A percentile compares a stretch with the other conserved stretches of the same genome.
Conservation (phyloP, 1,140 invertebrate species). For the Drosophila dunni region DNA sequence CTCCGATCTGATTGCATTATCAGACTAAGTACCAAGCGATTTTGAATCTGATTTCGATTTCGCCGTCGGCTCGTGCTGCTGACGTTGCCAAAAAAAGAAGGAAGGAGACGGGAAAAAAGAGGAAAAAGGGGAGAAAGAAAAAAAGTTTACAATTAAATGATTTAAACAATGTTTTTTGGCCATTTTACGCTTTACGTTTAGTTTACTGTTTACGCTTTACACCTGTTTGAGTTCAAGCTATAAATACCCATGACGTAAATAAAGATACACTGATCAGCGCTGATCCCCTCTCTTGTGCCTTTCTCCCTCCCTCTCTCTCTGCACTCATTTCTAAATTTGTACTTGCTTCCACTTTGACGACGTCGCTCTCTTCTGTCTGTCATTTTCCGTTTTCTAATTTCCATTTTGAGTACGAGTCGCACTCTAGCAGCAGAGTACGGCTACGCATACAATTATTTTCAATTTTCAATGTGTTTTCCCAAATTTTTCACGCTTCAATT, state of each 20-base stretch:
- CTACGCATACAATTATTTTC: too few species aligned
- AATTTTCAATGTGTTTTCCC: slow-evolving; percentile 55
- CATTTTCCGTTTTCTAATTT: slow-evolving; percentile 44
- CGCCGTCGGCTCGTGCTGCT: slow-evolving; percentile 20
- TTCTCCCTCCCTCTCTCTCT: neutral
- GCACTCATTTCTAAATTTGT: neutral
- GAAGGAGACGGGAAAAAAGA: too few species aligned
- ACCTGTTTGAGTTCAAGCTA: slow-evolving; percentile 81
- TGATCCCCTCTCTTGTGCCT: neutral
- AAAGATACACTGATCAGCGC: slow-evolving; percentile 22
- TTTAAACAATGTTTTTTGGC: slow-evolving; percentile 78
- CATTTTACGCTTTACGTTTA: slow-evolving; percentile 52
- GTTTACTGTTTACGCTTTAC: slow-evolving; percentile 71
- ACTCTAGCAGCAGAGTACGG: too few species aligned
- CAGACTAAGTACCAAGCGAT: neutral
- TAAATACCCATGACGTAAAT: slow-evolving; percentile 78
- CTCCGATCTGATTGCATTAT: slow-evolving; percentile 49
- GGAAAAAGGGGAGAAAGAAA: slow-evolving; percentile 14
- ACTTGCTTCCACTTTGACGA: slow-evolving; percentile 24
- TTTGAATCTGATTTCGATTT: neutral
- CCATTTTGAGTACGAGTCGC: neutral
- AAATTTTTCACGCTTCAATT: slow-evolving; percentile 68
- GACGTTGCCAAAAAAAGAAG: slow-evolving; percentile 22
- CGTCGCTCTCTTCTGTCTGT: slow-evolving; percentile 44
- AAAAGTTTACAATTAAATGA: slow-evolving; percentile 79